Evolutionary conservation across 2,113 vertebrate genomes (phyloP), one percentile per base, ranked within the genome.

Genomic region (Lasiurus borealis): DNA sequence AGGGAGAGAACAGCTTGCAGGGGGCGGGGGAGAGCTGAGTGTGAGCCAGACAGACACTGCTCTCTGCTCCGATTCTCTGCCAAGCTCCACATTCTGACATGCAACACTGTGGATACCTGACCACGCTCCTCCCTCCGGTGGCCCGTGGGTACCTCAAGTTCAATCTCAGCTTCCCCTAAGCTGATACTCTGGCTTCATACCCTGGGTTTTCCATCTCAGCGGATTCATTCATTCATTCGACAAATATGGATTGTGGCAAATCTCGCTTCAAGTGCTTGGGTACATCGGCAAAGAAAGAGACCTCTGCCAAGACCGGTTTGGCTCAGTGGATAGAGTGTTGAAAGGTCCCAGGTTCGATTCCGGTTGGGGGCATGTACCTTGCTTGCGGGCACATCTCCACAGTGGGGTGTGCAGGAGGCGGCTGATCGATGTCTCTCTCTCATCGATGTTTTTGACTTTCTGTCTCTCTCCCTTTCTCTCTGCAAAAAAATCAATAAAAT

Each of bases 241-340:
- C 19, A 73, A 52, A 52, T 50, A 77, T 27, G 40, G 62, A 27
- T 5, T 16, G 44, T 40, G 75, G 16, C 31, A 31, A 27, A 3
- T 46, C 36, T 16, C 1, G 0, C 29, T 88, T 23, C 8, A 2
- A 9, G 36, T 21, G 48, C 50, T 36, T 0, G 48, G 54, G 34
- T 7, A 2, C 48, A 9, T 3, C 5, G 0, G n/a, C 0, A 31
- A 36, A 46, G n/a, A n/a, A n/a, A n/a, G n/a, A n/a, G n/a, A n/a
- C n/a, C n/a, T n/a, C n/a, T n/a, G n/a, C n/a, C n/a, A n/a, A n/a
- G n/a, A n/a, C n/a, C n/a, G n/a, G n/a, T n/a, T n/a, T n/a, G n/a
- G n/a, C n/a, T n/a, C n/a, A n/a, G n/a, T n/a, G n/a, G n/a, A n/a
- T n/a, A n/a, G n/a, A n/a, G n/a, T n/a, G n/a, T n/a, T n/a, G n/a